phyloP scores from a whole-genome alignment of 2,797 vertebrate species.

The Clarias platycephalus region DNA sequence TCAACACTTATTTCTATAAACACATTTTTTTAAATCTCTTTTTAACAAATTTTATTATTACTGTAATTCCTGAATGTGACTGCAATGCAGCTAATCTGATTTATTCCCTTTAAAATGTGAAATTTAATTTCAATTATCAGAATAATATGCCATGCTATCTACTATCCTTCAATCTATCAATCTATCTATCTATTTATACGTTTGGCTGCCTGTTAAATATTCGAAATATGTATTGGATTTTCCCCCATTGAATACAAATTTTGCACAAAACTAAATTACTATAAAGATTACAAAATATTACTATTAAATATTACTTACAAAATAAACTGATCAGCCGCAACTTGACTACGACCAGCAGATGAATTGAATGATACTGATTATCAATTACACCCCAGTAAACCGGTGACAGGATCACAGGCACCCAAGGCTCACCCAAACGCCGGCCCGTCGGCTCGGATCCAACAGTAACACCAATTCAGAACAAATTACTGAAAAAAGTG shows the following conservation, averaged over 20 bases:
- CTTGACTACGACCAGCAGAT: no score
- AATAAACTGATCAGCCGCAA: no score
- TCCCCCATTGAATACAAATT: neutral
- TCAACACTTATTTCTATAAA: neutral
- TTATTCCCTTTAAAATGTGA: slow-evolving; percentile 17
- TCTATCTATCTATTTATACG: neutral
- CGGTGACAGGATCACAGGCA: no score
- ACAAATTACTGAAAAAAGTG: no score
- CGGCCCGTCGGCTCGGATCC: no score
- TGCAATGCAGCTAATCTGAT: neutral
- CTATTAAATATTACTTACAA: no score
- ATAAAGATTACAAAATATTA: neutral
- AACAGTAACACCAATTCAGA: no score
- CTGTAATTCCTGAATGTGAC: neutral
- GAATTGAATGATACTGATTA: no score
- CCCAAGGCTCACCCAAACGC: no score
- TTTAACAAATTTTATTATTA: neutral
- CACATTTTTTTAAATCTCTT: neutral
- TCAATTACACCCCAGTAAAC: no score
- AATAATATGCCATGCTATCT: no score
- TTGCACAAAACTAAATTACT: neutral
- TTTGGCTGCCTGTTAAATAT: neutral
- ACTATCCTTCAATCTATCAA: neutral
- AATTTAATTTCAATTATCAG: neutral
- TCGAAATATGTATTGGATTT: neutral